phyloP scores from a whole-genome alignment of 2,797 vertebrate species.

The Xyrichtys novacula region DNA sequence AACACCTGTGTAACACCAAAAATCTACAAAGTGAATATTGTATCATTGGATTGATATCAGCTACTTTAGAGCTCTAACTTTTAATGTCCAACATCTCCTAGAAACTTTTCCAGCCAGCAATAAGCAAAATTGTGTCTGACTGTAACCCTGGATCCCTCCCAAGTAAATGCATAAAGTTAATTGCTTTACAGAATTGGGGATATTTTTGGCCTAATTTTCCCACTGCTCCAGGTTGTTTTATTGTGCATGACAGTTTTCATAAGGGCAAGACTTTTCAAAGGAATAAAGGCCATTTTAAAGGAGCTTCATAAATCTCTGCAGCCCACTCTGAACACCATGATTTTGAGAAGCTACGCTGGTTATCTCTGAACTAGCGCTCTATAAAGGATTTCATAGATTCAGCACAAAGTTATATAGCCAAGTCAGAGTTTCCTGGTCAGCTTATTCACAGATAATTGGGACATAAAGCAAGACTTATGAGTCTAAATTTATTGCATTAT shows the following conservation, averaged over 20 bases:
- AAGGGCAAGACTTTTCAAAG: conserved; percentile 67
- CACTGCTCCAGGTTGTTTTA: conserved; percentile 65
- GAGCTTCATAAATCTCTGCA: conserved; percentile 67
- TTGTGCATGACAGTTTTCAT: conserved; percentile 70
- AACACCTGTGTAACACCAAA: conserved; percentile 59
- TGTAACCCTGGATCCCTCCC: conserved; percentile 62
- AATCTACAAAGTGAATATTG: conserved; percentile 76
- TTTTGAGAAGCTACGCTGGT: conserved; percentile 59
- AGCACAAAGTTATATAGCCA: conserved; percentile 50
- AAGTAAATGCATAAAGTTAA: conserved; percentile 78
- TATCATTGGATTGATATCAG: conserved; percentile 62
- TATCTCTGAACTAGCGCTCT: conserved; percentile 42
- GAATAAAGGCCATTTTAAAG: conserved; percentile 69
- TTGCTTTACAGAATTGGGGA: conserved; percentile 56
- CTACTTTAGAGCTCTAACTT: conserved; percentile 52
- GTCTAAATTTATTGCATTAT: conserved; percentile 27
- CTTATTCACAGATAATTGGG: conserved; percentile 44
- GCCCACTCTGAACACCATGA: conserved; percentile 43
- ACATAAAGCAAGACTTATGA: conserved; percentile 31
- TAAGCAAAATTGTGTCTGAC: conserved; percentile 59
- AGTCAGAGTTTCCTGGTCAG: conserved; percentile 44
- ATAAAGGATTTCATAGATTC: conserved; percentile 55
- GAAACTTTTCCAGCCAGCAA: conserved; percentile 51
- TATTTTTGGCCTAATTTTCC: conserved; percentile 68
- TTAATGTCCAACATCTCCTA: conserved; percentile 41